These are phyloP conservation scores for Heptranchias perlo DNA, from an alignment of 2,113 vertebrate species.

Conservation along the genomic window DNA sequence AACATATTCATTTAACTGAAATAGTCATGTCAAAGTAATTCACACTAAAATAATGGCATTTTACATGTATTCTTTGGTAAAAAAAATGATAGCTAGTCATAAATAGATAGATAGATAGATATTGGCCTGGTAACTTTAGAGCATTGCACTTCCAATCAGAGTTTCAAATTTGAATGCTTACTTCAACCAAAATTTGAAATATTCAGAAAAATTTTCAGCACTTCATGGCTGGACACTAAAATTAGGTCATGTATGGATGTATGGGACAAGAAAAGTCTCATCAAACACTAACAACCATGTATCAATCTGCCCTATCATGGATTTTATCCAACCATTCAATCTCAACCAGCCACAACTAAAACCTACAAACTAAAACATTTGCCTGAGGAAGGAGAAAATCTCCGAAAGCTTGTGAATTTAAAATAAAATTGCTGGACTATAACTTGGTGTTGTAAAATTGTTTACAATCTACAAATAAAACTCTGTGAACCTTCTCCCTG, in stretches of 20 bases:
- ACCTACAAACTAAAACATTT: too few relatives aligned
- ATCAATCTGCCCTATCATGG: neutral
- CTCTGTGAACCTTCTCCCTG: neutral
- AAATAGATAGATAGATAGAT: neutral
- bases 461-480: too few relatives aligned
- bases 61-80: neutral
- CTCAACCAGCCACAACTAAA: neutral
- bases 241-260: neutral
- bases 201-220: neutral
- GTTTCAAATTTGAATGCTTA: neutral
- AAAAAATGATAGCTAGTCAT: too few relatives aligned
- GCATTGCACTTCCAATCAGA: neutral
- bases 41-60: neutral
- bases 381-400: too few relatives aligned
- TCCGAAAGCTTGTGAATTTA: too few relatives aligned
- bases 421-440: too few relatives aligned
- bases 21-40: neutral
- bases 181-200: neutral
- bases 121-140: neutral
- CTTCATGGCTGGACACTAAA: neutral
- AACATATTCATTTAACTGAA: neutral
- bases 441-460: too few relatives aligned
- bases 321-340: neutral
- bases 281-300: neutral
- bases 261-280: neutral